Base-by-base conservation (phyloP, 2,888 invertebrate species). In the Galerucella calmariensis region DNA sequence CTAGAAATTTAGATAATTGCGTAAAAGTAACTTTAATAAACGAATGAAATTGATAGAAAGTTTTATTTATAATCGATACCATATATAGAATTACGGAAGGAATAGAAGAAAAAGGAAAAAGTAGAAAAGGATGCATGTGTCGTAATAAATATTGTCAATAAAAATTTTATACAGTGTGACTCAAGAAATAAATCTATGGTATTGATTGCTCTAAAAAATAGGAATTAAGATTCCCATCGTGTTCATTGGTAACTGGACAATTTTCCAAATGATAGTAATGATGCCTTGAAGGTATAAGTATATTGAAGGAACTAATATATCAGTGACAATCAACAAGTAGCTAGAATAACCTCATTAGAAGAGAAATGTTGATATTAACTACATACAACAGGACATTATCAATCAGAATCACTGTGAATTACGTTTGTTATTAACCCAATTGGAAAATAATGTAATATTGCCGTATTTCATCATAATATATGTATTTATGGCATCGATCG, bases 361-460 rank as follows among this genome's bases (percentile, higher is more conserved):
- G 20, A 56, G 56, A 56, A 56, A 56, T 20, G 56, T 56, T 20
- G 20, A 14, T 16, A 56, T 56, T 56, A 20, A 56, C 16, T 56
- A 56, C 56, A n/a, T 14, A 56, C 20, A 56, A 56, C 56, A 56
- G 56, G 16, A 56, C 14, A 56, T 11, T 20, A 56, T 56, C 56
- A 16, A 56, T 56, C 56, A 56, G 56, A 56, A 56, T 56, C 20
- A 20, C 20, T 56, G 56, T 20, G 56, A 56, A 56, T 56, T 56
- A 56, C 48, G 48, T 48, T 48, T 48, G 48, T 48, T 48, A 48
- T 48, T 48, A 12, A 48, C 14, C 14, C 48, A 48, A 48, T 12
- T 12, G 4, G 48, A 48, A 14, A 48, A 48, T 12, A 11, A 48
- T 11, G 48, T 48, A 5, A 48, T 48, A 11, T 48, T 48, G 48